A percentile compares a stretch with the other conserved stretches of the same genome.
phyloP scores from a whole-genome alignment of 2,113 vertebrate species.

The Corydoras maculifer region DNA sequence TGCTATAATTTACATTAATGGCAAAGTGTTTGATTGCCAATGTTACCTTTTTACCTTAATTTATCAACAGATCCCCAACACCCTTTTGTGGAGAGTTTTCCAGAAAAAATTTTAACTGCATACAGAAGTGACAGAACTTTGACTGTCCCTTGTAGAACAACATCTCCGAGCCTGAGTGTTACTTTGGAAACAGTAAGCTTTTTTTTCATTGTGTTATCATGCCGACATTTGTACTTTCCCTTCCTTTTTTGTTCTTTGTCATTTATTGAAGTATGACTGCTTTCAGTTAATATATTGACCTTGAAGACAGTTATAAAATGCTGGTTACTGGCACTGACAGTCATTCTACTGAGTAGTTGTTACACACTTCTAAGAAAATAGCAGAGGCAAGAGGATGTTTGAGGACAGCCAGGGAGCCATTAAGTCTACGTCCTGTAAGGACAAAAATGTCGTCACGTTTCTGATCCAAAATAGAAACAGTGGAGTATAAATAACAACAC shows the following conservation, averaged over 20 bases:
- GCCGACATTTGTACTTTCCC: background rate
- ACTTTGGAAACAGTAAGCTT: conserved; percentile 66
- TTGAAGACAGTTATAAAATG: conserved; percentile 1
- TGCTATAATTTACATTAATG: too few species aligned
- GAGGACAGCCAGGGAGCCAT: conserved; percentile 57
- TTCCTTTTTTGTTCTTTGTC: background rate
- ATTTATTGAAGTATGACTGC: conserved; percentile 5
- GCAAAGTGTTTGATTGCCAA: background rate
- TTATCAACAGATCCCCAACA: conserved; percentile 62
- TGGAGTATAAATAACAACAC: conserved; percentile 49
- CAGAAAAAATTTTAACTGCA: conserved; percentile 13
- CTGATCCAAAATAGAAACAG: conserved; percentile 54
- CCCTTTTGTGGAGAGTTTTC: conserved; percentile 66
- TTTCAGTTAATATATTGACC: conserved; percentile 2
- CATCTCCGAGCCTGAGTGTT: conserved; percentile 66
- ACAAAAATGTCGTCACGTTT: conserved; percentile 65
- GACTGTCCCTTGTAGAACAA: conserved; percentile 74
- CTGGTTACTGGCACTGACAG: conserved; percentile 1
- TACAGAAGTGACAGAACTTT: conserved; percentile 48
- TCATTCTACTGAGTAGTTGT: conserved; percentile 30
- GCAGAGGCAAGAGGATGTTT: conserved; percentile 47
- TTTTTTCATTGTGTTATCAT: background rate
- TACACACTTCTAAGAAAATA: conserved; percentile 51
- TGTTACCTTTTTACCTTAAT: background rate
- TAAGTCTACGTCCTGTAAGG: conserved; percentile 69